Evolutionary conservation across 2,113 vertebrate species (phyloP).

Genomic region (Antennarius striatus): DNA sequence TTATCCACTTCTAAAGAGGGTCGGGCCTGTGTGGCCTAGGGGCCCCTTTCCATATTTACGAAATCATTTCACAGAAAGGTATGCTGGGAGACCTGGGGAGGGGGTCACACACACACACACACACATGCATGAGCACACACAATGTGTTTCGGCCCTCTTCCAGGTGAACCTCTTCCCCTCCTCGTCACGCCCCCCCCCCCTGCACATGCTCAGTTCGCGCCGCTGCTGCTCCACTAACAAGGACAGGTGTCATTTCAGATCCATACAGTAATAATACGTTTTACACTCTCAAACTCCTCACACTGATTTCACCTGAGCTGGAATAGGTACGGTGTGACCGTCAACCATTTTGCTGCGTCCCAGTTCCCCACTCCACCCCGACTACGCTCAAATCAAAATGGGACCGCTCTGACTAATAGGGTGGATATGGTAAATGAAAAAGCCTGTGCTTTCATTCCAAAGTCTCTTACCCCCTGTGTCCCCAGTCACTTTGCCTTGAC

Average conservation of each 20-base stretch:
- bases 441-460: conserved; percentile 78
- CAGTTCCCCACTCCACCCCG: conserved; percentile 74
- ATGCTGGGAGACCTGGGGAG: conserved; percentile 54
- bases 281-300: conserved; percentile 62
- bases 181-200: conserved; percentile 1
- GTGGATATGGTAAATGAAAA: conserved; percentile 84
- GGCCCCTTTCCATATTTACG: conserved; percentile 91
- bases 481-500: conserved; percentile 85
- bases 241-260: conserved; percentile 68
- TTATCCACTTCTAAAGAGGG: conserved; percentile 98
- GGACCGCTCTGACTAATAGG: conserved; percentile 82
- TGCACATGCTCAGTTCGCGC: conserved; percentile 36
- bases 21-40: conserved; percentile 91
- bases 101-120: conserved; percentile 20
- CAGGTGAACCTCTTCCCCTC: conserved; percentile 22
- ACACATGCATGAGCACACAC: conserved; percentile 13
- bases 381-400: conserved; percentile 77
- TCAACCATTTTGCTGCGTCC: conserved; percentile 76
- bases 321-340: conserved; percentile 70
- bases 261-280: conserved; percentile 82
- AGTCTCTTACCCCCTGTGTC: conserved; percentile 74
- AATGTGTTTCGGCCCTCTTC: conserved; percentile 9
- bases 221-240: conserved; percentile 28
- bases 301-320: conserved; percentile 70
- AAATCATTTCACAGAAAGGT: conserved; percentile 87